Base-by-base conservation (phyloP, 2,113 vertebrate species). In the Lonchura striata region DNA sequence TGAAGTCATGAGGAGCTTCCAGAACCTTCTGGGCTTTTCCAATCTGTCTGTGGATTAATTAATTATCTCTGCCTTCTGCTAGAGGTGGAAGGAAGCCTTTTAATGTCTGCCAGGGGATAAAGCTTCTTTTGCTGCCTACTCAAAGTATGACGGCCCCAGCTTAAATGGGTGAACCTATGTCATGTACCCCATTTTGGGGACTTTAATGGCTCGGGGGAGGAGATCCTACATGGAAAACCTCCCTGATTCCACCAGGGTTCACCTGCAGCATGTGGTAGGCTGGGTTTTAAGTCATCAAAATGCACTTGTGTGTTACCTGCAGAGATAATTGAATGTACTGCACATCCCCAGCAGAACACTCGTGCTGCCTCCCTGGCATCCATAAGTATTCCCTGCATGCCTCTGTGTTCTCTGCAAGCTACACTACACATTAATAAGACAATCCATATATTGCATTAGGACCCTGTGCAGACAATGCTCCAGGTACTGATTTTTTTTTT, bases 391-490 rank as follows among this genome's bases (percentile, higher is more conserved):
- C 87, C 60, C 82, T 61, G 89, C 61, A 42, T 94, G 90, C 5
- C 10, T 18, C 8, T 90, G 81, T 88, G 68, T 94, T 97, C 96
- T 90, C 95, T 94, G 88, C 94, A 97, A 96, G 97, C 95, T 76
- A 96, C 88, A 68, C 89, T 95, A 95, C 75, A 74, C 93, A 90
- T 95, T 96, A 95, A 95, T 97, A 96, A 97, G 90, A 93, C 85
- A 96, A 94, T 95, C 86, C 82, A 52, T 93, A 74, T 88, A 96
- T 94, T 97, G 96, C 96, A 82, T 78, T 90, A 97, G 93, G 80
- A 80, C 77, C 66, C 49, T 96, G 94, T 94, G 93, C 95, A 97
- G 95, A 96, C 95, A 97, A 91, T 97, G 97, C 94, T 95, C 94
- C 53, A 84, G 92, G 91, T 95, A 95, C 86, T 92, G 81, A 41